Evolutionary conservation across 2,888 invertebrate species (phyloP).

Genomic region (Phasia obesa): DNA sequence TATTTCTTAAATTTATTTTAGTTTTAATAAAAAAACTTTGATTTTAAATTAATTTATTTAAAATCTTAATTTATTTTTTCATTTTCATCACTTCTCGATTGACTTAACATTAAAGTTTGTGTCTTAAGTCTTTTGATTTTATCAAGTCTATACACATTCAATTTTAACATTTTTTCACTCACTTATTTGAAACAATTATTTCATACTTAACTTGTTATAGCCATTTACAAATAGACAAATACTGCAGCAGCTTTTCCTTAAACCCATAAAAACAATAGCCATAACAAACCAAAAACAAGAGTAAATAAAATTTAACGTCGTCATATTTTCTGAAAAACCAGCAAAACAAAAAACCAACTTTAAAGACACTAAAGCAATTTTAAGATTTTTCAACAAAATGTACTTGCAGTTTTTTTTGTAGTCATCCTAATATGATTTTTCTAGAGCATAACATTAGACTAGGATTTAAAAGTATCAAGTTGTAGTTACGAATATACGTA

Average conservation of each 20-base stretch:
- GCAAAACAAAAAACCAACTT: conserved; percentile 7
- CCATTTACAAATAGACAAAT: conserved; percentile 13
- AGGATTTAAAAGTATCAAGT: conserved; percentile 51
- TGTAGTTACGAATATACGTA: not conserved
- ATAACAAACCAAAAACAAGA: conserved; percentile 41
- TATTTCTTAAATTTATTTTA: too few relatives aligned
- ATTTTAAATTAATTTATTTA: not conserved
- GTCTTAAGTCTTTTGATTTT: conserved; percentile 56
- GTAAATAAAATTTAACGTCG: conserved; percentile 55
- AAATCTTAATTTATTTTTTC: not conserved
- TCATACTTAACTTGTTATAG: conserved; percentile 35
- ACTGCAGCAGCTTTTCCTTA: not conserved
- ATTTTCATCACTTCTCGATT: conserved; percentile 17
- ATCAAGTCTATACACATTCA: conserved; percentile 1
- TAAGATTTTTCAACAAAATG: conserved; percentile 23
- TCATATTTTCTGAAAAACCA: conserved; percentile 38
- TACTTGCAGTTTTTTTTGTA: conserved; percentile 16
- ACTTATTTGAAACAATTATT: conserved; percentile 28
- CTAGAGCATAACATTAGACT: conserved; percentile 68
- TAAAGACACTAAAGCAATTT: conserved; percentile 29
- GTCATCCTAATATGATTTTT: conserved; percentile 54
- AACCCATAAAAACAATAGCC: conserved; percentile 28
- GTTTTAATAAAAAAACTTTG: too few relatives aligned
- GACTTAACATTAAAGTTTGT: conserved; percentile 12
- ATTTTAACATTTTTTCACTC: conserved; percentile 1